A percentile compares a stretch with the other conserved stretches of the same genome.
Conservation (phyloP, 2,797 vertebrate species). For the Gila robusta region DNA sequence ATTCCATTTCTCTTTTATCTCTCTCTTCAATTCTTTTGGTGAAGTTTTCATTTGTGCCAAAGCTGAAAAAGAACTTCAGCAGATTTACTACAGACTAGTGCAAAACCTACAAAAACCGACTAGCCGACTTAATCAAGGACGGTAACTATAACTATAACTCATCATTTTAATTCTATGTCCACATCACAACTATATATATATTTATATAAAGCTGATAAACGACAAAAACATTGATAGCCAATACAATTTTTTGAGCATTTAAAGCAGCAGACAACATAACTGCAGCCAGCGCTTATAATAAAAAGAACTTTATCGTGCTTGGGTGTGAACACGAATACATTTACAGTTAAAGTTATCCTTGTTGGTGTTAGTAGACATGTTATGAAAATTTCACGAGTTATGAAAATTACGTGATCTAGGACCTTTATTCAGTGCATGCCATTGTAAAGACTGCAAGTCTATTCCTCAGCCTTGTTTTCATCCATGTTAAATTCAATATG, state of each 20-base stretch:
- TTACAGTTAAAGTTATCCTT: not conserved
- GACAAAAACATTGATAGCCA: not conserved
- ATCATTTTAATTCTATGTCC: not conserved
- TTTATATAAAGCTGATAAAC: no score
- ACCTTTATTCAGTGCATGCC: no score
- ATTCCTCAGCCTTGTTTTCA: no score
- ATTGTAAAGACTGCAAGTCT: not conserved
- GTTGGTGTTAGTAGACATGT: not conserved
- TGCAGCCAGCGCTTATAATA: no score
- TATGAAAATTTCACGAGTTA: no score
- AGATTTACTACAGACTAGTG: conserved; percentile 6
- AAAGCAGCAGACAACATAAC: no score
- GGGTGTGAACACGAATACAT: no score
- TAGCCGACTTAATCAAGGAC: not conserved
- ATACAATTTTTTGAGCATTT: not conserved
- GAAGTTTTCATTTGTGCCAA: not conserved
- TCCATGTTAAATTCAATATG: not conserved
- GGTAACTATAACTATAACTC: not conserved
- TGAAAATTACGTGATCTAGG: no score
- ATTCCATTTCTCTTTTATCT: conserved; percentile 5
- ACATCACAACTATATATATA: not conserved
- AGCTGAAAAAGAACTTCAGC: not conserved
- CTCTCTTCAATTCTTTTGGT: not conserved
- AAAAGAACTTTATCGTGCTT: not conserved
- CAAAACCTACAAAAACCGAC: not conserved